A percentile compares a stretch with the other conserved stretches of the same genome.
phyloP scores from a whole-genome alignment of 2,888 invertebrate species.

The Amphipyra berbera region DNA sequence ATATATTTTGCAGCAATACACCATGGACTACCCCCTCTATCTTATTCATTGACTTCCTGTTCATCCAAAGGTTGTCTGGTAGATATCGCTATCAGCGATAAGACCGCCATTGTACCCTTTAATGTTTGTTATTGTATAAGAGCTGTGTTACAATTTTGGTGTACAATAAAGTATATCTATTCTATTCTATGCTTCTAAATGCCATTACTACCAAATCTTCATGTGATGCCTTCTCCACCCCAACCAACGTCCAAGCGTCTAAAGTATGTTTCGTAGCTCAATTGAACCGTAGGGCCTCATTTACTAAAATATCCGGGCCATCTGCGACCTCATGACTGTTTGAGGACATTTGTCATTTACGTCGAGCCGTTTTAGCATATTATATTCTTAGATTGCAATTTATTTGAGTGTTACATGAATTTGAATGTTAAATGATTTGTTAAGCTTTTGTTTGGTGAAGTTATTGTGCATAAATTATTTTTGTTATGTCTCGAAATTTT shows the following conservation, averaged over 20 bases:
- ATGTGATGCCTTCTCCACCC: conserved; percentile 31
- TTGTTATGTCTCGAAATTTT: not conserved
- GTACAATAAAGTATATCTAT: no score
- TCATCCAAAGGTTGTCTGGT: no score
- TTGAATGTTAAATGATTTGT: conserved; percentile 26
- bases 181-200: no score
- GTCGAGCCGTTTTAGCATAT: conserved; percentile 61
- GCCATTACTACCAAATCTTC: no score
- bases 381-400: conserved; percentile 58
- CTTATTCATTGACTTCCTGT: no score
- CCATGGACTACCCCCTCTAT: no score
- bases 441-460: conserved; percentile 6
- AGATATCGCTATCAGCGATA: no score
- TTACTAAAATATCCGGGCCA: conserved; percentile 85
- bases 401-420: conserved; percentile 49
- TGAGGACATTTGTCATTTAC: conserved; percentile 79
- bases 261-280: conserved; percentile 64
- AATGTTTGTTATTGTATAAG: no score
- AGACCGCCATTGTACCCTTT: no score
- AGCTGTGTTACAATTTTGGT: no score
- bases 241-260: conserved; percentile 1
- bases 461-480: not conserved
- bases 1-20: no score
- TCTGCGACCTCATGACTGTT: conserved; percentile 83
- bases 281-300: conserved; percentile 81